phyloP scores from a whole-genome alignment of 2,113 vertebrate genomes.

The Calyptommatus sinebrachiatus region DNA sequence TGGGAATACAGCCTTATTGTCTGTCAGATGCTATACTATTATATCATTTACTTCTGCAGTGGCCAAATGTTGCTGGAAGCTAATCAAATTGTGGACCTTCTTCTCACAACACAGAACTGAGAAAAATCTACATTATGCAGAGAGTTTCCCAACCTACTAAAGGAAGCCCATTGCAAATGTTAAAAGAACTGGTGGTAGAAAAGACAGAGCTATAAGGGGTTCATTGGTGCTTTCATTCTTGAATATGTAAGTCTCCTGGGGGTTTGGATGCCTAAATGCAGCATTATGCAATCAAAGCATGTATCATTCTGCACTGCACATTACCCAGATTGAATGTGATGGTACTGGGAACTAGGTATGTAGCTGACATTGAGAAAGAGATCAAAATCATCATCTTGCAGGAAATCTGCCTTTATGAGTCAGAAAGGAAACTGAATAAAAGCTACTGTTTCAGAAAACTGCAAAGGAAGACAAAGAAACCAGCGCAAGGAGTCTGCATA shows the following conservation, averaged over 20 bases:
- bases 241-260: neutral
- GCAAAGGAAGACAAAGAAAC: slow-evolving; percentile 10
- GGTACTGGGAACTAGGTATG: neutral
- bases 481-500: slow-evolving; percentile 19
- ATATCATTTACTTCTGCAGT: too few relatives aligned
- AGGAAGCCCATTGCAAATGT: too few relatives aligned
- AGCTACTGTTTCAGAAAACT: slow-evolving; percentile 13
- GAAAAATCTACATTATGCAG: too few relatives aligned
- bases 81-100: too few relatives aligned
- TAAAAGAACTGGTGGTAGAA: too few relatives aligned
- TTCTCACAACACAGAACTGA: too few relatives aligned
- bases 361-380: neutral
- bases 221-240: neutral
- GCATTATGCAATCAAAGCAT: neutral
- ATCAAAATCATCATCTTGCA: slow-evolving; percentile 30
- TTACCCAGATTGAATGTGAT: neutral
- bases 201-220: neutral
- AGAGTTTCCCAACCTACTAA: too few relatives aligned
- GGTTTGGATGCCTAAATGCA: too few relatives aligned
- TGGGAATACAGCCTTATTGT: too few relatives aligned
- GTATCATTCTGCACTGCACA: neutral
- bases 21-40: too few relatives aligned
- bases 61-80: too few relatives aligned
- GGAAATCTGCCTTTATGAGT: slow-evolving; percentile 38
- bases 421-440: slow-evolving; percentile 51